Evolutionary conservation across 2,113 vertebrate species (phyloP), one percentile per base, ranked within the genome.

Genomic region (Ardeotis arabs): DNA sequence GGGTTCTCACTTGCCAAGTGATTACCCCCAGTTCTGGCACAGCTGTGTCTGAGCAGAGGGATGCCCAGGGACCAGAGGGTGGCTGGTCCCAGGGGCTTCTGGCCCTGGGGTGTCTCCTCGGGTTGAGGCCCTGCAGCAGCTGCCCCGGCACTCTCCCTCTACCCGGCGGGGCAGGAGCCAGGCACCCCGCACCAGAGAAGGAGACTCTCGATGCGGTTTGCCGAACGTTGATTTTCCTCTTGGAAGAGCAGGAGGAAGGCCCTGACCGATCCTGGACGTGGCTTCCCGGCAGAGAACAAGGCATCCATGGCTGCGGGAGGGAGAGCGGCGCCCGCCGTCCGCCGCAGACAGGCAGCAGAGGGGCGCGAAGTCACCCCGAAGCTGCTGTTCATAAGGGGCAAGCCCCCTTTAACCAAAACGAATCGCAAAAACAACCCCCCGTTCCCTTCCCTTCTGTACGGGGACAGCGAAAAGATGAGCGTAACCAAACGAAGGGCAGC

Each of bases 331-430:
- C 55, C 7, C 10, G 4, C 14, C 2, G 33, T 4, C 17, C 21
- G 7, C 39, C 23, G 23, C n/a, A 9, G 28, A 33, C 9, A 10
- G 31, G 16, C 27, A 56, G 41, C 20, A 31, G 7, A 25, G 23
- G 31, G 29, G 5, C 5, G 1, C n/a, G 2, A 17, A 27, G 6
- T 2, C 8, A 4, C 55, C 31, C 84, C 19, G 4, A 33, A 80
- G 6, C 22, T 4, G 14, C 33, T 9, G 13, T 10, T 37, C 7
- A 1, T 1, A 4, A 22, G 27, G 15, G 49, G 4, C 1, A 8
- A 66, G 35, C 3, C 4, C 22, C 20, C 23, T 10, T 9, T 1
- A 5, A 6, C 21, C 45, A 21, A 83, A 63, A 13, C 29, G 3
- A 73, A 9, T 21, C 2, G 19, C 17, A 27, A 52, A 33, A n/a